Evolutionary conservation across 2,888 invertebrate genomes (phyloP).

Genomic region (Nephrotoma flavescens): DNA sequence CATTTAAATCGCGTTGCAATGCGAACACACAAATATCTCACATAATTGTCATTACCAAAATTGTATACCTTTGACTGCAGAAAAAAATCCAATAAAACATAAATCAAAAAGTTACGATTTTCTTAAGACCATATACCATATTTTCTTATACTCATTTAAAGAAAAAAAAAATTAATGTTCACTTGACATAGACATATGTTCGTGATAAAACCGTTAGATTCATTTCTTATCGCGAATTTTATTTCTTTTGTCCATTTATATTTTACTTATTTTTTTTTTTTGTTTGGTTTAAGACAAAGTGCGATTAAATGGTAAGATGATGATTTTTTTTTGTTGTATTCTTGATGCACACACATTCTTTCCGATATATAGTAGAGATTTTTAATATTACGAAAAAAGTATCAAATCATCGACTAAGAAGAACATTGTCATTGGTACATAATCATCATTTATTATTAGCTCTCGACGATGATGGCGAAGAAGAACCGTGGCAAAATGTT

Average conservation of each 20-base stretch:
- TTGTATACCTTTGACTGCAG: background rate
- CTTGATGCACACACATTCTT: background rate
- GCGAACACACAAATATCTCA: background rate
- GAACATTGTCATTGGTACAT: background rate
- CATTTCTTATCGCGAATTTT: background rate
- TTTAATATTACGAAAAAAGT: background rate
- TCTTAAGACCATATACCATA: background rate
- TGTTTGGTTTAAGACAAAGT: background rate
- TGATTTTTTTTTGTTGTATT: background rate
- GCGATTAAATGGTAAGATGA: background rate
- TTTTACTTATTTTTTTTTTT: background rate
- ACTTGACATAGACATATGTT: background rate
- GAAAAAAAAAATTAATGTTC: background rate
- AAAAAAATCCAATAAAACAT: background rate
- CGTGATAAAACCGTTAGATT: background rate
- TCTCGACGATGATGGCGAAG: background rate
- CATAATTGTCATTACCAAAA: background rate
- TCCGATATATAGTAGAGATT: background rate
- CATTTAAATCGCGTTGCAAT: background rate
- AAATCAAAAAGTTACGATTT: background rate
- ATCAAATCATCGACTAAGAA: background rate
- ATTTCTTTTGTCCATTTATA: background rate
- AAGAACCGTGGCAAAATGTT: background rate
- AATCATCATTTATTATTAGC: background rate
- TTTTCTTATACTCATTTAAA: background rate